Conservation (phyloP, 2,797 vertebrate genomes). For the Danio kyathit region DNA sequence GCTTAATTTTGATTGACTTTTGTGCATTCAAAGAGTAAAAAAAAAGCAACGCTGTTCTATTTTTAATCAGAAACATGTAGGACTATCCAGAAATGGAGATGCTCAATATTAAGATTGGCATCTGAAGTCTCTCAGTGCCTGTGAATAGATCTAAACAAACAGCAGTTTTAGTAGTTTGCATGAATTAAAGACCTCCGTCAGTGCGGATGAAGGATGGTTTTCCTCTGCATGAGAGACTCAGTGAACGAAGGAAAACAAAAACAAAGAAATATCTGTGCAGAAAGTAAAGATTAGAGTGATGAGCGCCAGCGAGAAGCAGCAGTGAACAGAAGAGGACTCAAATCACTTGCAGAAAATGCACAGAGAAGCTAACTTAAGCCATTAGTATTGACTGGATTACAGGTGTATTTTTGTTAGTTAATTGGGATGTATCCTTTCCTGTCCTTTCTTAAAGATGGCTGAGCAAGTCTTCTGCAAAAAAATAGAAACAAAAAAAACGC, state of each 20-base stretch:
- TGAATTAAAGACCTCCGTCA: not conserved
- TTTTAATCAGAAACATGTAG: too few relatives aligned
- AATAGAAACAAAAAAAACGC: constrained; percentile 13
- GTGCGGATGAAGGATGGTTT: not conserved
- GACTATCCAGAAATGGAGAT: too few relatives aligned
- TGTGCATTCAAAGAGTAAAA: not conserved
- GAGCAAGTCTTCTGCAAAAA: constrained; percentile 44
- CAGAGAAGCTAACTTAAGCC: not conserved
- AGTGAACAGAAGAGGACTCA: not conserved
- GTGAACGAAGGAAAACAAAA: too few relatives aligned
- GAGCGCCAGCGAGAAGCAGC: too few relatives aligned
- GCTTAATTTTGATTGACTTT: not conserved
- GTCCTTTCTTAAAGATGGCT: constrained; percentile 34
- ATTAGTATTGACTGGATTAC: not conserved
- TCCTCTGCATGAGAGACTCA: too few relatives aligned
- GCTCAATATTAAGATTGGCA: not conserved
- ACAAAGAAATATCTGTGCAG: too few relatives aligned
- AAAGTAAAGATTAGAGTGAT: too few relatives aligned
- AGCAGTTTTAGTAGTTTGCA: constrained; percentile 7
- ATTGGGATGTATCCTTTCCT: constrained; percentile 42
- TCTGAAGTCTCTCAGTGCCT: not conserved
- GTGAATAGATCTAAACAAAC: not conserved
- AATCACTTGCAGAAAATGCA: not conserved
- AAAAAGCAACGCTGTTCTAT: not conserved
- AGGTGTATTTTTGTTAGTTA: not conserved